phyloP scores from a whole-genome alignment of 2,888 invertebrate genomes.

The Drosophila vallismaia region DNA sequence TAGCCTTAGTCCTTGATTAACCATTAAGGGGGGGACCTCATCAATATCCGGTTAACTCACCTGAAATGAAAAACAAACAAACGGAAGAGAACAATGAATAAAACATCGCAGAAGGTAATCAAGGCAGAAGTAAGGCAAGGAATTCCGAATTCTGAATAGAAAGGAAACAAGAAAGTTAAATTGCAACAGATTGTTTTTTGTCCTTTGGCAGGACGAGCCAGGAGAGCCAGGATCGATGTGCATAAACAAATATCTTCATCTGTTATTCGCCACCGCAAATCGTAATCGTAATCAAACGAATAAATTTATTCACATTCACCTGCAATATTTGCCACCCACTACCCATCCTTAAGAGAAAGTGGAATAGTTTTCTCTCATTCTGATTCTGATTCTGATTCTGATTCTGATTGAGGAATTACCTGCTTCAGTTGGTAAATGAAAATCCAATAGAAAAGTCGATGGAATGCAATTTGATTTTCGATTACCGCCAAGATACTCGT shows the following conservation, averaged over 20 bases:
- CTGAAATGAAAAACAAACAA: constrained; percentile 37
- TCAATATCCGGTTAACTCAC: constrained; percentile 45
- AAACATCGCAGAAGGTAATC: constrained; percentile 19
- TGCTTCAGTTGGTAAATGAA: constrained; percentile 18
- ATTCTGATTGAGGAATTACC: constrained; percentile 11
- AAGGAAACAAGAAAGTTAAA: constrained; percentile 32
- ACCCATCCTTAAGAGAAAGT: constrained; percentile 1
- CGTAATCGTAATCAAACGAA: constrained; percentile 55
- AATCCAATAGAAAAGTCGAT: constrained; percentile 21
- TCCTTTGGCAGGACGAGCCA: background rate
- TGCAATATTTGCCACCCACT: constrained; percentile 30
- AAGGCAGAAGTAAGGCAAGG: constrained; percentile 10
- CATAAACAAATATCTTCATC: constrained; percentile 29
- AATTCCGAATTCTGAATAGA: background rate
- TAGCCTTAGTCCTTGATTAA: background rate
- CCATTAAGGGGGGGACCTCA: constrained; percentile 19
- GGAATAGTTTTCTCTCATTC: constrained; percentile 3
- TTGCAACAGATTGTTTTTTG: constrained; percentile 40
- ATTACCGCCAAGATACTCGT: background rate
- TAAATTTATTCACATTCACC: constrained; percentile 50
- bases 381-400: constrained; percentile 6
- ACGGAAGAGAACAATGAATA: constrained; percentile 34
- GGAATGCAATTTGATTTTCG: constrained; percentile 27
- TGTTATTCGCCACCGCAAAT: constrained; percentile 6
- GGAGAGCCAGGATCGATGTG: constrained; percentile 5